These are phyloP conservation scores for Chloropsis cyanopogon DNA, from an alignment of 2,113 vertebrate genomes.

Conservation along the genomic window DNA sequence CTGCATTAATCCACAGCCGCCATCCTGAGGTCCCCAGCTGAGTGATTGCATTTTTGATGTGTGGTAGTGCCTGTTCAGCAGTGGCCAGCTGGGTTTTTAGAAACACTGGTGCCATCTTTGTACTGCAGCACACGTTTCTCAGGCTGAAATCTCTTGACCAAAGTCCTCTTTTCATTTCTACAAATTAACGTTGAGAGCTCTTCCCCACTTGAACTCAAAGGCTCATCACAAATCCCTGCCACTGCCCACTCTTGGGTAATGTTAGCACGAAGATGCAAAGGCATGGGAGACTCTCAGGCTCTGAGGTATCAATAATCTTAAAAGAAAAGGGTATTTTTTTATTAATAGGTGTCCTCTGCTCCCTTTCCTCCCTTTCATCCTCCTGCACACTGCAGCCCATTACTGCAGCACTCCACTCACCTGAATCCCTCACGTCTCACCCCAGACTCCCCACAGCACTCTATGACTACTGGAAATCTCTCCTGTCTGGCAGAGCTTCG, in stretches of 20 bases:
- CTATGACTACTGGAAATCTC: too few species aligned
- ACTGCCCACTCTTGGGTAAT: not conserved
- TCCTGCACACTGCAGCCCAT: not conserved
- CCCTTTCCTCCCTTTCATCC: not conserved
- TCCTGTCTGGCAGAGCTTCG: not conserved
- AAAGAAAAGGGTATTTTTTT: not conserved
- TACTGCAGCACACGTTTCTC: not conserved
- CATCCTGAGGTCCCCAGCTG: not conserved
- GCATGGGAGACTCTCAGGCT: not conserved
- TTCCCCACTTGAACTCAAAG: not conserved
- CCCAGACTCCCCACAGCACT: not conserved
- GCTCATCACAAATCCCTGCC: not conserved
- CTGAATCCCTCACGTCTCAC: not conserved
- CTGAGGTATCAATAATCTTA: constrained; percentile 19
- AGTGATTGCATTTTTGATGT: not conserved
- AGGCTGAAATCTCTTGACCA: not conserved
- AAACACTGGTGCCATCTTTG: not conserved
- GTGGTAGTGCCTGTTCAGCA: not conserved
- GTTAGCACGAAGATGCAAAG: not conserved
- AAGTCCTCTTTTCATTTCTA: not conserved
- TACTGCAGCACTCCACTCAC: not conserved
- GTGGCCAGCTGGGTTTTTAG: not conserved
- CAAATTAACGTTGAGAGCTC: not conserved
- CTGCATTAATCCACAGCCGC: not conserved
- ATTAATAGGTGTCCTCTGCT: constrained; percentile 3